Evolutionary conservation across 2,797 vertebrate genomes (phyloP), one percentile per base, ranked within the genome.

Genomic region (Rhyacichthys aspro): DNA sequence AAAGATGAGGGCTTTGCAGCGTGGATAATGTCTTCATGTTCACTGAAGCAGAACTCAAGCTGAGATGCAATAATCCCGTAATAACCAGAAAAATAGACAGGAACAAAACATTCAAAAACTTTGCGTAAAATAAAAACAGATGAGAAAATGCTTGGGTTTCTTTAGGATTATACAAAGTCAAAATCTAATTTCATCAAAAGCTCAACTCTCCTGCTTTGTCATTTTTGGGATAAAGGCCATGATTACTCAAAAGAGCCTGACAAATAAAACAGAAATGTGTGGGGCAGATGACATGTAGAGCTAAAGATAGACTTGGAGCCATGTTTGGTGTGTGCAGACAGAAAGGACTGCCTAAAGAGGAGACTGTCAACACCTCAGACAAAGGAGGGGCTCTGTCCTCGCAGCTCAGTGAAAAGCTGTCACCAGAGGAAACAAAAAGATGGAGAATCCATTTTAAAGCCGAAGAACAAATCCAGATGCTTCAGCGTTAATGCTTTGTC

Each of bases 391-490:
- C 52, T 54, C 23, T 0, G 11, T 73, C 74, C 75, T 70, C 19
- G 39, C 70, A 53, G 70, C 43, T 44, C 59, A 39, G 18, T 63
- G 44, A 72, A 67, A 67, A 49, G 15, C 59, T 32, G 45, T 68
- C 63, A 28, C 57, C 38, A 8, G 17, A 52, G 67, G 64, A 76
- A 62, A 56, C 15, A 16, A 50, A 50, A 50, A 52, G 49, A 67
- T 43, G 49, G 67, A 79, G 68, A 81, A 85, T 68, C 69, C 70
- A 78, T 84, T 76, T 78, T 56, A 73, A 63, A 61, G 60, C 37
- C 28, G 43, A 36, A 87, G 55, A 76, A 60, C 67, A 70, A 84
- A 84, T 66, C 62, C 90, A 91, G 88, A 86, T 90, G 89, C 47
- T 62, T 23, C 15, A 10, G 50, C 23, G 36, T 6, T 53, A 39